Conservation (phyloP, 2,797 vertebrate genomes). For the Valencia hispanica region DNA sequence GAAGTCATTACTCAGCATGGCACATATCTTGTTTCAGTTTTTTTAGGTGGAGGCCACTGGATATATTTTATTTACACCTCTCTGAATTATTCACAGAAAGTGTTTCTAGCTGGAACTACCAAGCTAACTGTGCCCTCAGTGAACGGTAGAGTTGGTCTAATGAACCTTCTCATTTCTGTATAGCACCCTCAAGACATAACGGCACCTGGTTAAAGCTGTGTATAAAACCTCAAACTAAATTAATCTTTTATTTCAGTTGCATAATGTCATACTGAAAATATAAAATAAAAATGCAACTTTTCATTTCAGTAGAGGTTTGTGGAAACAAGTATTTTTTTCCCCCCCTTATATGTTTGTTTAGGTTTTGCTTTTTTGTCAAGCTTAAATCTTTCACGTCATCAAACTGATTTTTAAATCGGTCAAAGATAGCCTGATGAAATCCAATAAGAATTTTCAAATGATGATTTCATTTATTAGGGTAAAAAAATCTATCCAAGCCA, state of each 20-base stretch:
- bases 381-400: background rate
- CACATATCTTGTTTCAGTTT: conserved; percentile 53
- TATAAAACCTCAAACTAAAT: background rate
- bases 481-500: too few relatives aligned
- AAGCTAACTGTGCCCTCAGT: conserved; percentile 45
- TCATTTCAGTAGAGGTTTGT: background rate
- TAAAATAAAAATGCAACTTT: background rate
- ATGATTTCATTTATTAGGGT: background rate
- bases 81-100: conserved; percentile 77
- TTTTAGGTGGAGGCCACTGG: conserved; percentile 63
- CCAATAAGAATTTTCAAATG: background rate
- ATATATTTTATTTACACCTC: conserved; percentile 81
- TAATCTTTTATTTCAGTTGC: background rate
- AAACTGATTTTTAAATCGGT: background rate
- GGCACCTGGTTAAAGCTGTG: background rate
- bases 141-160: conserved; percentile 63
- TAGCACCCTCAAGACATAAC: background rate
- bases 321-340: background rate
- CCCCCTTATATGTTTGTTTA: background rate
- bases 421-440: background rate
- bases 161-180: conserved; percentile 41
- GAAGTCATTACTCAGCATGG: conserved; percentile 70
- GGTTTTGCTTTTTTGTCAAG: background rate
- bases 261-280: background rate
- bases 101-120: conserved; percentile 69